phyloP scores from a whole-genome alignment of 2,113 vertebrate genomes.

The Chamaea fasciata region DNA sequence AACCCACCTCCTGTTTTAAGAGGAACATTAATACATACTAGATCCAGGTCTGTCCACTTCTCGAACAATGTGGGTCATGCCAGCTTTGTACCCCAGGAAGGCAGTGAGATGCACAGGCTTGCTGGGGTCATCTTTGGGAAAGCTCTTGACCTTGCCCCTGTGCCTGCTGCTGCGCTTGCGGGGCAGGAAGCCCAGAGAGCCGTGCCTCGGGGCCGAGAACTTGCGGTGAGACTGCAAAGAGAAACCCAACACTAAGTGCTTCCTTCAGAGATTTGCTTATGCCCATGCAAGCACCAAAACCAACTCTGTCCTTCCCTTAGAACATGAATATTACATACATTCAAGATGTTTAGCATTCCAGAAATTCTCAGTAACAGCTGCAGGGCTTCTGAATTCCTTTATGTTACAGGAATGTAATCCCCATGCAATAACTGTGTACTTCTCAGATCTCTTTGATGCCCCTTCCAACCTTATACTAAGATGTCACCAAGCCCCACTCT shows the following conservation, averaged over 20 bases:
- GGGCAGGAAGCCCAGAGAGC: conserved; percentile 94
- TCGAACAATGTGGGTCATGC: conserved; percentile 97
- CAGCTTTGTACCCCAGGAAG: conserved; percentile 96
- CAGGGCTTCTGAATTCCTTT: neutral
- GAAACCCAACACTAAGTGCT: neutral
- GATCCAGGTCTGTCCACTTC: conserved; percentile 96
- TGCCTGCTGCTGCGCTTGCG: conserved; percentile 92
- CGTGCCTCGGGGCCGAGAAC: conserved; percentile 95
- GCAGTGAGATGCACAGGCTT: conserved; percentile 96
- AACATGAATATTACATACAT: fast-evolving
- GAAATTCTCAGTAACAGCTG: neutral
- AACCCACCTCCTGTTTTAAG: fast-evolving
- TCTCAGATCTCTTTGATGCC: fast-evolving
- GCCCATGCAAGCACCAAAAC: neutral
- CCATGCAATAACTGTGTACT: fast-evolving
- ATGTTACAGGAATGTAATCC: fast-evolving
- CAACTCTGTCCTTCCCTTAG: neutral
- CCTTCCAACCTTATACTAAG: neutral
- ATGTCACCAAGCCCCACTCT: neutral
- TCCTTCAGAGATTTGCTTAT: neutral
- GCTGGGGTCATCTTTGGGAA: conserved; percentile 91
- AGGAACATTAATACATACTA: conserved; percentile 73
- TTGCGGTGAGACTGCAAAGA: conserved; percentile 89
- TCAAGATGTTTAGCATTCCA: fast-evolving
- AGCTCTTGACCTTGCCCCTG: conserved; percentile 97